Evolutionary conservation across 2,113 vertebrate species (phyloP).

Genomic region (Hippocampus abdominalis): DNA sequence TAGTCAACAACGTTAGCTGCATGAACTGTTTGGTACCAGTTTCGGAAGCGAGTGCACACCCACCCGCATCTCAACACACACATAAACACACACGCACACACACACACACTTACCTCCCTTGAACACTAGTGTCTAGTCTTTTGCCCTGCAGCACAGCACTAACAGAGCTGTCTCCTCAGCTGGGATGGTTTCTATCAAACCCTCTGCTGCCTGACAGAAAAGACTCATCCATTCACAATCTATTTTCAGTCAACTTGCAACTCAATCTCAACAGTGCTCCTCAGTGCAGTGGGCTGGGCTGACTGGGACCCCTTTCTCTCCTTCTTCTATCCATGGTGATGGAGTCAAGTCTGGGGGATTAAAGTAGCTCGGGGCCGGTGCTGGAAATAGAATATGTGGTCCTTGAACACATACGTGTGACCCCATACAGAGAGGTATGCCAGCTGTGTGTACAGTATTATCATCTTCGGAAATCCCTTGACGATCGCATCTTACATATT

Average conservation of each 20-base stretch:
- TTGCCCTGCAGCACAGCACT: slow-evolving; percentile 33
- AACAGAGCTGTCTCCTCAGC: slow-evolving; percentile 43
- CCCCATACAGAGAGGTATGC: slow-evolving; percentile 30
- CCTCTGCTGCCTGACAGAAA: slow-evolving; percentile 51
- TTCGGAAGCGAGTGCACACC: background rate
- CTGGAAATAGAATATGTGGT: slow-evolving; percentile 70
- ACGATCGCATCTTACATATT: slow-evolving; percentile 4
- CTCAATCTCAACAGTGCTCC: slow-evolving; percentile 63
- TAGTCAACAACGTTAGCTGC: slow-evolving; percentile 3
- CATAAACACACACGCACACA: slow-evolving; percentile 1
- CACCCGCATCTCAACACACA: background rate
- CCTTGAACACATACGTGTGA: slow-evolving; percentile 49
- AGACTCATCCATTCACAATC: slow-evolving; percentile 53
- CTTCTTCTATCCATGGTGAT: slow-evolving; percentile 32
- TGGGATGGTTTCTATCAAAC: slow-evolving; percentile 50
- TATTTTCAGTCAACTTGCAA: slow-evolving; percentile 75
- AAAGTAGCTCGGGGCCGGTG: slow-evolving; percentile 60
- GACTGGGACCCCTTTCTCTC: slow-evolving; percentile 25
- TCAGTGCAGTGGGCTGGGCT: slow-evolving; percentile 34
- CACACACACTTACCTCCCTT: slow-evolving; percentile 56
- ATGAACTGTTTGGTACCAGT: slow-evolving; percentile 20
- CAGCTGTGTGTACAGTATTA: slow-evolving; percentile 42
- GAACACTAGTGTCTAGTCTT: slow-evolving; percentile 36
- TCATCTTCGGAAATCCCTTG: slow-evolving; percentile 37
- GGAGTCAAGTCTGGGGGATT: slow-evolving; percentile 58